These are phyloP conservation scores for Heliocidaris tuberculata DNA, from an alignment of 35 echinoderm and acorn worm species.

Conservation along the genomic window DNA sequence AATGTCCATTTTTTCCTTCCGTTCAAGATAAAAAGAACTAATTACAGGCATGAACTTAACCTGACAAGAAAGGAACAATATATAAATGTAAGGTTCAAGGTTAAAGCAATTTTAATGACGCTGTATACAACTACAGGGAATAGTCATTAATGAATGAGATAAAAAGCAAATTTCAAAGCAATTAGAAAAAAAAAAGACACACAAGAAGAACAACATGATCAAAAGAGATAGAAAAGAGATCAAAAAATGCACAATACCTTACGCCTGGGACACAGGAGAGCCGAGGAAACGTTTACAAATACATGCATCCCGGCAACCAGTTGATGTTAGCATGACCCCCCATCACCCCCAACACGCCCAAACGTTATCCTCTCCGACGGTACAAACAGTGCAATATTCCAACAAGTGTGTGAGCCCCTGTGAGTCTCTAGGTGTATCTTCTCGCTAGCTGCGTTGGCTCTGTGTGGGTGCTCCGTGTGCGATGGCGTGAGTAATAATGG, in stretches of 20 bases:
- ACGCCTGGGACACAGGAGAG: slow-evolving; percentile 63
- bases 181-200: neutral
- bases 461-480: neutral
- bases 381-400: neutral
- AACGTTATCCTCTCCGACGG: neutral
- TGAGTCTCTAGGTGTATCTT: neutral
- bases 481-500: neutral
- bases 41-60: too few species aligned
- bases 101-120: too few species aligned
- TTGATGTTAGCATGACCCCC: neutral
- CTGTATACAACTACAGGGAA: too few species aligned
- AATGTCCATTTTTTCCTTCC: too few species aligned
- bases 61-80: too few species aligned
- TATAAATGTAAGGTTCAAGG: too few species aligned
- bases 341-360: neutral
- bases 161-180: neutral
- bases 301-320: slow-evolving; percentile 68
- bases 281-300: slow-evolving; percentile 80
- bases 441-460: neutral
- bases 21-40: too few species aligned
- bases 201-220: neutral
- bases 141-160: neutral
- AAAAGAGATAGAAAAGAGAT: neutral
- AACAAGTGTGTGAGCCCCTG: neutral
- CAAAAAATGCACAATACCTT: slow-evolving; percentile 39